Conservation (phyloP, 2,888 invertebrate species). For the Cantharis nigra region DNA sequence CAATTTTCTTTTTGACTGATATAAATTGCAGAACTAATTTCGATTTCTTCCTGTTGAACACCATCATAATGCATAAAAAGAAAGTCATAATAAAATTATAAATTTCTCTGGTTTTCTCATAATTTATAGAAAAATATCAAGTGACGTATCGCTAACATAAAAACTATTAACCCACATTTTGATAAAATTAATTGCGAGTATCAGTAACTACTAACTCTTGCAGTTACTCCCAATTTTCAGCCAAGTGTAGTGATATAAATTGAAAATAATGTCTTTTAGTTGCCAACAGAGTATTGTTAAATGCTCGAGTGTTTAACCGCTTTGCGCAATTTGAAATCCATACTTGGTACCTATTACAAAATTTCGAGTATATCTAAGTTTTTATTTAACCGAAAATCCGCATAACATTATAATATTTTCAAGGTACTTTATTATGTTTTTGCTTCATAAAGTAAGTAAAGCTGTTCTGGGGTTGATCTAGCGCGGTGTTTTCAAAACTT, state of each 20-base stretch:
- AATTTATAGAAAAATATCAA: not conserved
- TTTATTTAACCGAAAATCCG: not conserved
- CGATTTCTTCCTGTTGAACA: not conserved
- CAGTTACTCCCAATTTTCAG: not conserved
- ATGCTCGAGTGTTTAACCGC: not conserved
- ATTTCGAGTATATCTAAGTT: not conserved
- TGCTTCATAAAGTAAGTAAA: not conserved
- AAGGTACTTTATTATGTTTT: not conserved
- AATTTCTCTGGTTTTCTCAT: not conserved
- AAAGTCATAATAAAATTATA: not conserved
- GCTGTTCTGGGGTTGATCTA: not conserved
- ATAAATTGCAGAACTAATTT: too few relatives aligned
- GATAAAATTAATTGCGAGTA: not conserved
- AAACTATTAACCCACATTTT: not conserved
- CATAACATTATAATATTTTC: not conserved
- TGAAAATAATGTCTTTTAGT: constrained; percentile 11
- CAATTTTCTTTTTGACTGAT: too few relatives aligned
- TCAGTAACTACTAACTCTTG: not conserved
- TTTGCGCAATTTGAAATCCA: not conserved
- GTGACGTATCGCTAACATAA: not conserved
- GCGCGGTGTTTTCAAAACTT: not conserved
- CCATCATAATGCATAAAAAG: not conserved
- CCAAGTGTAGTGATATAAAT: constrained; percentile 10
- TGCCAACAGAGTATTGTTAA: constrained; percentile 1
- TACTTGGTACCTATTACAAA: not conserved